Base-by-base conservation (phyloP, 2,888 invertebrate genomes). In the Ochropacha duplaris region DNA sequence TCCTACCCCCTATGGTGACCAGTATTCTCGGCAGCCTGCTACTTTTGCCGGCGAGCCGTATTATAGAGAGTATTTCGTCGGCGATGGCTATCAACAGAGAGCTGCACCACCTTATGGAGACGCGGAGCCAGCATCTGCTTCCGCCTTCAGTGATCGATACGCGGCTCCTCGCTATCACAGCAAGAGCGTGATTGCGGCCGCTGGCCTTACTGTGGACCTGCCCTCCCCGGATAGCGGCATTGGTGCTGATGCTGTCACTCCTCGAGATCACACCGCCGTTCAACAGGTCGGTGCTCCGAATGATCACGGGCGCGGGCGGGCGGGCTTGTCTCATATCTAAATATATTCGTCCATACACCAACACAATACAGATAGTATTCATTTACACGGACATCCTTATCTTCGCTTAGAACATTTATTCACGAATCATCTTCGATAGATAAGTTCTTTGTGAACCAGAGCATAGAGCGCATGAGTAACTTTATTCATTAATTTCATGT, bases 221-320 rank as follows among this genome's bases (percentile, higher is more conserved):
- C 98, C 98, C 28, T 98, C 98, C 74, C 98, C 98, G 28, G 99
- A 99, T 93, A 97, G 97, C 83, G 99, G 99, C 67, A 98, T 99
- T 82, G 98, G 98, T 66, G 97, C 98, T 44, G 97, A 98, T 83
- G 97, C 98, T 72, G 97, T 98, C 85, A 98, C 98, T 62, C 98
- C 98, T 66, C 94, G 97, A 79, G 97, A 97, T 91, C 97, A 97
- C 93, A 96, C 96, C 83, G 95, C 96, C 84, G 95, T 97, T 78
- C 97, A 97, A 93, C 97, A 97, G 96, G 97, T 97, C 94, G 94
- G 94, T 94, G 82, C 72, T 58, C 72, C 78, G 74, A 69, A 31
- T 52, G 52, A 52, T 28, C 62, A 67, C 66, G 84, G 87, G 88
- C 86, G 90, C 86, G 90, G 88, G 90, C 89, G 88, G 89, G 88